Conservation (phyloP, 1,140 invertebrate species). For the Parasteatoda tepidariorum region DNA sequence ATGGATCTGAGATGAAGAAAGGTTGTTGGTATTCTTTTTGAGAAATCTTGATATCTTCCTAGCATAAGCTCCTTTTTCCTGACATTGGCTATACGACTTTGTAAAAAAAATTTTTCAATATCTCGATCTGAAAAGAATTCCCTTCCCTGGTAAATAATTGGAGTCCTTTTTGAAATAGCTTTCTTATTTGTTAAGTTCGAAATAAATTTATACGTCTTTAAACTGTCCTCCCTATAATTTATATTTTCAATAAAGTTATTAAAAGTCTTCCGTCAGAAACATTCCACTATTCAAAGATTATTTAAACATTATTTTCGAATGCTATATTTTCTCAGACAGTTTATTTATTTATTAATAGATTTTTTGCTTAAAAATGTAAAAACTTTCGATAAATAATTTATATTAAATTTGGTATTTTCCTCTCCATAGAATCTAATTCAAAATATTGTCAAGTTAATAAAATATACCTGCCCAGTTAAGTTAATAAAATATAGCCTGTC, state of each 20-base stretch:
- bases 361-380: too few relatives aligned
- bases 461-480: too few relatives aligned
- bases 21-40: neutral
- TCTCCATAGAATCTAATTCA: too few relatives aligned
- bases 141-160: neutral
- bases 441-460: too few relatives aligned
- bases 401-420: too few relatives aligned
- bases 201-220: conserved; percentile 21
- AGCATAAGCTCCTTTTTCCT: conserved; percentile 15
- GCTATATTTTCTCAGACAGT: too few relatives aligned
- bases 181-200: conserved; percentile 1
- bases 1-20: neutral
- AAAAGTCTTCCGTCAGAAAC: neutral
- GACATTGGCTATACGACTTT: neutral
- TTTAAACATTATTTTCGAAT: too few relatives aligned
- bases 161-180: neutral
- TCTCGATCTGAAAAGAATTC: neutral
- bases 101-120: conserved; percentile 15
- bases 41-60: neutral
- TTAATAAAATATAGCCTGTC: too few relatives aligned
- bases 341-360: too few relatives aligned
- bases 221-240: neutral
- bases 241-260: neutral
- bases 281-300: too few relatives aligned
- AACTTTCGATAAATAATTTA: too few relatives aligned